Conservation (phyloP, 2,888 invertebrate species). For the Sarcophaga subvicina region DNA sequence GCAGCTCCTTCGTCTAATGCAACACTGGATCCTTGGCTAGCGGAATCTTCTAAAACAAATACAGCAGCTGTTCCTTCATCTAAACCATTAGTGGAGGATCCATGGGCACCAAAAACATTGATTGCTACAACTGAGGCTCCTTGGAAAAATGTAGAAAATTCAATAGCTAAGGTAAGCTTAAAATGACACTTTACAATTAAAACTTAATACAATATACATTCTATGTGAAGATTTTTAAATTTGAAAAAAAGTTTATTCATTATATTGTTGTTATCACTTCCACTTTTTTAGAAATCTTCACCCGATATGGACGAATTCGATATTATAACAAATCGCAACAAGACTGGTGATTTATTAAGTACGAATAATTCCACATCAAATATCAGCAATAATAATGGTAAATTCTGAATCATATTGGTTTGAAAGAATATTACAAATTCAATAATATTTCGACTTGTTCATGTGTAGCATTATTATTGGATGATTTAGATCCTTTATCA, state of each 20-base stretch:
- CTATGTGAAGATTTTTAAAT: not conserved
- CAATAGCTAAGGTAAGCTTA: constrained; percentile 76
- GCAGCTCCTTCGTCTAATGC: constrained; percentile 69
- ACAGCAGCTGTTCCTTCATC: constrained; percentile 64
- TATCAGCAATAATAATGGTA: constrained; percentile 79
- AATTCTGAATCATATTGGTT: constrained; percentile 2
- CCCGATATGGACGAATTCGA: constrained; percentile 94
- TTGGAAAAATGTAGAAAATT: constrained; percentile 83
- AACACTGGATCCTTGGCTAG: constrained; percentile 78
- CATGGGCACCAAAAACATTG: constrained; percentile 79
- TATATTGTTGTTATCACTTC: not conserved
- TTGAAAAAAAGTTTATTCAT: not conserved
- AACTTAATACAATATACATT: too few relatives aligned
- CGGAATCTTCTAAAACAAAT: constrained; percentile 70
- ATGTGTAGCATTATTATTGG: constrained; percentile 78
- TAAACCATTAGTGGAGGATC: constrained; percentile 74
- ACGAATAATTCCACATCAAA: constrained; percentile 77
- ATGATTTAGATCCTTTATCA: constrained; percentile 81
- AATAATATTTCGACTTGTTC: not conserved
- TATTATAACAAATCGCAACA: constrained; percentile 90
- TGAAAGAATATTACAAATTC: not conserved
- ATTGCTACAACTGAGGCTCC: constrained; percentile 82
- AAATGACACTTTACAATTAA: not conserved
- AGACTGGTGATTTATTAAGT: constrained; percentile 78
- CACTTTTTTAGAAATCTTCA: constrained; percentile 74